Evolutionary conservation across 2,113 vertebrate species (phyloP), one percentile per base, ranked within the genome.

Genomic region (Gadus macrocephalus): DNA sequence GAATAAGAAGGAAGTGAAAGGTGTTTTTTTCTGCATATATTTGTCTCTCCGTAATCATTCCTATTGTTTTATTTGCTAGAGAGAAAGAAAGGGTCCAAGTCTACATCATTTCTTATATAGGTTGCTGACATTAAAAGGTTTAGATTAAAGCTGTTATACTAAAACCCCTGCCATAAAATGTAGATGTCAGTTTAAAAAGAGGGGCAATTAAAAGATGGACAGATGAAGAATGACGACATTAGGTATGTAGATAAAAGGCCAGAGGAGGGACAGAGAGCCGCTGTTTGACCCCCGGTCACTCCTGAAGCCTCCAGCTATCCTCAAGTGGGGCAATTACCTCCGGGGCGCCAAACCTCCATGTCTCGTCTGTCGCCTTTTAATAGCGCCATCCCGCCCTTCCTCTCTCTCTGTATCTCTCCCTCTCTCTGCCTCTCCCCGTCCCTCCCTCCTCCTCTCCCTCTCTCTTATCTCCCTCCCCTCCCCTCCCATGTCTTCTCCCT

Each of bases 251-350:
- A 12, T 14, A 9, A 9, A 49, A 2, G 42, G 42, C 42, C 8
- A 49, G 42, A 49, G 63, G 31, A 67, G 65, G 62, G 28, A 66
- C 20, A 63, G 64, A 69, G 67, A 62, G 55, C 60, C 64, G 72
- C 53, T 67, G 65, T 74, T 76, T 67, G 69, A 71, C 79, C 78
- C 70, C 35, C 60, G 38, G 69, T 42, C 55, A 27, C 83, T 77
- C 74, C 76, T 76, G 73, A 68, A 73, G 22, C 67, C 66, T 38
- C 71, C 15, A 12, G 62, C 76, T 61, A 66, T 81, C 42, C 74
- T 66, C 78, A 53, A 42, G 72, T 84, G 79, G 69, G 73, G 79
- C 82, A 82, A 71, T 86, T 85, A 85, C 81, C 78, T 82, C 73
- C 68, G 66, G 9, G 19, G 68, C 27, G 67, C 76, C 75, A 79